A percentile compares a stretch with the other conserved stretches of the same genome.
These are phyloP conservation scores for Meandrusa payeni DNA, from an alignment of 2,888 invertebrate species.

Conservation along the genomic window DNA sequence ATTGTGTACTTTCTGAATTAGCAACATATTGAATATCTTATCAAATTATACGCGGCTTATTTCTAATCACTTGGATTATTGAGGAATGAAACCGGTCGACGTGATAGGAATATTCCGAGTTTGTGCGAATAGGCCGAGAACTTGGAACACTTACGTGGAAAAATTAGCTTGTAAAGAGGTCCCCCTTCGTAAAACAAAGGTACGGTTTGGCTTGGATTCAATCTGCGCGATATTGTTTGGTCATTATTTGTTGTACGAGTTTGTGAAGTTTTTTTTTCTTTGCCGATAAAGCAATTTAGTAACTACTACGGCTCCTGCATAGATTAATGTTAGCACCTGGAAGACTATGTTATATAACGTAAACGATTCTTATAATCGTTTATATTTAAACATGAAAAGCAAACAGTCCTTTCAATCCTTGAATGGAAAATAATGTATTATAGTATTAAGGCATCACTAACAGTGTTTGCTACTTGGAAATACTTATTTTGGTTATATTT, in stretches of 20 bases:
- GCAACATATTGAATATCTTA: not conserved
- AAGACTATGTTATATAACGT: no score
- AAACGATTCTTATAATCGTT: no score
- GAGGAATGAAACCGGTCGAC: conserved; percentile 20
- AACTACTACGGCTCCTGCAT: no score
- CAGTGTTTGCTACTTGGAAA: no score
- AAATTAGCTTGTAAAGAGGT: conserved; percentile 34
- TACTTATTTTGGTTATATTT: no score
- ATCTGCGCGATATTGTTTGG: conserved; percentile 12
- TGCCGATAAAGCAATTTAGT: no score
- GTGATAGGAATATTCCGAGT: conserved; percentile 26
- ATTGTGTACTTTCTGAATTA: conserved; percentile 2
- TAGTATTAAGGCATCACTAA: no score
- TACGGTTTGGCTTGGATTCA: conserved; percentile 7
- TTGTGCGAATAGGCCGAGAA: conserved; percentile 32
- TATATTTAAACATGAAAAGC: no score
- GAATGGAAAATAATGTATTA: no score
- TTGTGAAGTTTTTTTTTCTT: not conserved
- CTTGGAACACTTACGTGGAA: conserved; percentile 30
- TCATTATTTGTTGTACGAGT: not conserved
- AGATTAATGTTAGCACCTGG: no score
- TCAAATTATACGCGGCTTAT: conserved; percentile 1
- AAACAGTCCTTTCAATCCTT: no score
- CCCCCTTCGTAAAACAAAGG: conserved; percentile 21
- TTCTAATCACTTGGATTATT: conserved; percentile 13